phyloP scores from a whole-genome alignment of 2,888 invertebrate species.

The Sclerodermus sp. region DNA sequence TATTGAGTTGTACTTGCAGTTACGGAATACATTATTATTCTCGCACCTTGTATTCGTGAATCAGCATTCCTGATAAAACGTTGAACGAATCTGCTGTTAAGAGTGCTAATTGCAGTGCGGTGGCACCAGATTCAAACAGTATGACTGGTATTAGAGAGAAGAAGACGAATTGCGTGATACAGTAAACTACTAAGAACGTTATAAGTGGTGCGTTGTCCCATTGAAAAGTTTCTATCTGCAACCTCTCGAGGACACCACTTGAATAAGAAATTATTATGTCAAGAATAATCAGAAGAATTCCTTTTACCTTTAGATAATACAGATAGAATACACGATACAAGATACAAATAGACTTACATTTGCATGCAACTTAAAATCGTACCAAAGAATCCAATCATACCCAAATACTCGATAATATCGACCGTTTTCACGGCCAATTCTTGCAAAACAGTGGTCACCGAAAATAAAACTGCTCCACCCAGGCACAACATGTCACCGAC shows the following conservation, averaged over 20 bases:
- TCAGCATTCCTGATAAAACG: conserved; percentile 75
- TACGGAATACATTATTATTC: too few relatives aligned
- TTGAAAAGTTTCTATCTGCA: conserved; percentile 68
- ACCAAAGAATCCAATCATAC: conserved; percentile 79
- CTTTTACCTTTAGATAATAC: too few relatives aligned
- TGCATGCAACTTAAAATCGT: conserved; percentile 76
- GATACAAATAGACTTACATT: conserved; percentile 65
- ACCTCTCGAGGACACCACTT: conserved; percentile 68
- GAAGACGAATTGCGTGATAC: conserved; percentile 73
- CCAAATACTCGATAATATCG: conserved; percentile 78
- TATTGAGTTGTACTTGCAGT: too few relatives aligned
- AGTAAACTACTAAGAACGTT: conserved; percentile 65
- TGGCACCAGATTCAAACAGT: conserved; percentile 77
- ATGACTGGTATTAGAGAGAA: conserved; percentile 77
- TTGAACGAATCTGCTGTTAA: conserved; percentile 85
- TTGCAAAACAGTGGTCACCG: conserved; percentile 78
- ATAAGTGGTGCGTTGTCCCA: conserved; percentile 68
- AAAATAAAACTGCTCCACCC: conserved; percentile 76
- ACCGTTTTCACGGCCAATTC: conserved; percentile 80
- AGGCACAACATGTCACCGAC: conserved; percentile 83
- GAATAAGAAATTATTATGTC: conserved; percentile 21
- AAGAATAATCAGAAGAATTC: too few relatives aligned
- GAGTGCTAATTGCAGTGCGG: conserved; percentile 78
- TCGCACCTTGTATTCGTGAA: conserved; percentile 77
- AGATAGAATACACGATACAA: too few relatives aligned